These are phyloP conservation scores for Hirtodrosophila confusa DNA, from an alignment of 2,888 invertebrate genomes.

Conservation along the genomic window DNA sequence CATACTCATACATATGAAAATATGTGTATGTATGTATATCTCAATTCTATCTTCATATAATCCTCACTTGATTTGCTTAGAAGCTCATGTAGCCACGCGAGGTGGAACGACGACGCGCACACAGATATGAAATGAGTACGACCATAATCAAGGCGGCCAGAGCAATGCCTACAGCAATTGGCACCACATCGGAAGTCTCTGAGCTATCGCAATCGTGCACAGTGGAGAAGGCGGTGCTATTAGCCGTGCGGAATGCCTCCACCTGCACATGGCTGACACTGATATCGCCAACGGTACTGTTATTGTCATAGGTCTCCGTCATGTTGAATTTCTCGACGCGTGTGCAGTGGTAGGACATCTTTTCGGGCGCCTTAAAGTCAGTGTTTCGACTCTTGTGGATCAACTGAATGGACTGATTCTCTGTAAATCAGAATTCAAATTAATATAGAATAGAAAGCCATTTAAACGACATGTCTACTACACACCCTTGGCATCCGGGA, in stretches of 20 bases:
- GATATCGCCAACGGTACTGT: conserved; percentile 84
- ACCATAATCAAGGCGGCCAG: conserved; percentile 90
- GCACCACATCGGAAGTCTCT: conserved; percentile 94
- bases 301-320: conserved; percentile 77
- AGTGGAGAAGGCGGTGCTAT: conserved; percentile 86
- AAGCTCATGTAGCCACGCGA: conserved; percentile 89
- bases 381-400: conserved; percentile 83
- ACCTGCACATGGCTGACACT: conserved; percentile 88
- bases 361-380: conserved; percentile 86
- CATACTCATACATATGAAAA: conserved; percentile 10
- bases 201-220: conserved; percentile 90
- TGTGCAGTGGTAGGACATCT: conserved; percentile 90
- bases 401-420: conserved; percentile 84
- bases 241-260: conserved; percentile 88
- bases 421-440: conserved; percentile 57
- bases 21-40: conserved; percentile 4
- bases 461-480: not conserved
- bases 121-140: conserved; percentile 95
- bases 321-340: conserved; percentile 86
- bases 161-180: conserved; percentile 98
- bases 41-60: conserved; percentile 10
- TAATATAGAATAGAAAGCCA: not conserved
- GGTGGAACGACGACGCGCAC: conserved; percentile 93
- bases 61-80: conserved; percentile 34
- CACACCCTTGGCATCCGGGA: conserved; percentile 82